Base-by-base conservation (phyloP, 1,140 invertebrate genomes). In the Arctopsyche grandis region DNA sequence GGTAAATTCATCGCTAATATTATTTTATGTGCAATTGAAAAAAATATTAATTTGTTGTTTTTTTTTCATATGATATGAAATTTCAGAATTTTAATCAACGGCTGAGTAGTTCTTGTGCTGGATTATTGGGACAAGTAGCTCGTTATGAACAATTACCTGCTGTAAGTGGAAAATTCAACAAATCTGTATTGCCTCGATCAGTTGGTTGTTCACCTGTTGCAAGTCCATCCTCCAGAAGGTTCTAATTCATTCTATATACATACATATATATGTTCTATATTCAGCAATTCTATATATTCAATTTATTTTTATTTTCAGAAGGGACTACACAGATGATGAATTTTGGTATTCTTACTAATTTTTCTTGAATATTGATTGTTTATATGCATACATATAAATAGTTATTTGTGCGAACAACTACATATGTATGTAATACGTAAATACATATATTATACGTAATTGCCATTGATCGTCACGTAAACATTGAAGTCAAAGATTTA, bases 71-170 rank as follows among this genome's bases (percentile, higher is more conserved):
- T 38, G 44, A 52, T n/a, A 48, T 75, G 14, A 22, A 75, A 71
- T 74, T 80, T 58, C 73, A 88, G 87, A 88, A 88, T 81, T 87
- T 88, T 84, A 88, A 84, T 79, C 87, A 88, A 80, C 85, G 87
- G 0, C 83, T 88, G n/a, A 87, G 87, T 0, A 86, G 83, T 22
- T 87, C 87, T 3, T 88, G 87, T 80, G 82, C 86, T 70, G 85
- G 85, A 4, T 83, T 88, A 43, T 83, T 88, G 77, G 83, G 84
- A 19, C 86, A 87, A 81, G 87, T 87, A 70, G 84, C 85, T 52
- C 85, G 86, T 4, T 81, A 84, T 10, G 84, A 85, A 78, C 14
- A 81, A 46, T 22, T 56, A 9, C 12, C 69, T 22, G 5, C 24
- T 5, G 16, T 46, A 38, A 60, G 78, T 58, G 48, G n/a, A 19